These are phyloP conservation scores for Paramuricea clavata DNA, from an alignment of 92 coral and sea anemone species.

Conservation along the genomic window DNA sequence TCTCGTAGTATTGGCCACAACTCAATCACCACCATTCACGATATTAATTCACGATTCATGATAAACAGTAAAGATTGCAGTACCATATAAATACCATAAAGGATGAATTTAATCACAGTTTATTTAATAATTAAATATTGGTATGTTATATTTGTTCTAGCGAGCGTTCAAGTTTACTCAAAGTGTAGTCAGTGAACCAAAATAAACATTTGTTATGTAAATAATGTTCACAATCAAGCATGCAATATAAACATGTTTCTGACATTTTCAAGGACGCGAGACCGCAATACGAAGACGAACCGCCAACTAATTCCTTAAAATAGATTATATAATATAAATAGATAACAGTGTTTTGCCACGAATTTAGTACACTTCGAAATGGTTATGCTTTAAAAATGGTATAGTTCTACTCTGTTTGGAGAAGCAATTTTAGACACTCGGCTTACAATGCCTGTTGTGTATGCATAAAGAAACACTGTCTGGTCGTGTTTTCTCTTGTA, in stretches of 20 bases:
- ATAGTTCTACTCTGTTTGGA: no score
- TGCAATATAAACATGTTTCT: neutral
- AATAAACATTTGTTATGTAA: neutral
- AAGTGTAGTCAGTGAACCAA: neutral
- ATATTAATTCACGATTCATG: no score
- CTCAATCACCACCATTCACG: no score
- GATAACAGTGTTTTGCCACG: neutral
- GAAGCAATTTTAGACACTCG: neutral
- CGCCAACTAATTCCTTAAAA: neutral
- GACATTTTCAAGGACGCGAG: neutral
- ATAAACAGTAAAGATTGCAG: no score
- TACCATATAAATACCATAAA: no score
- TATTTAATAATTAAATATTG: neutral
- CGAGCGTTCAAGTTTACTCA: neutral
- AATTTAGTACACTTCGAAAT: no score
- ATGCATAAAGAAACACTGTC: neutral
- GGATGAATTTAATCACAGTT: neutral
- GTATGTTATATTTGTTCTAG: neutral
- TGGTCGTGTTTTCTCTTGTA: neutral
- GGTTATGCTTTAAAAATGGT: no score
- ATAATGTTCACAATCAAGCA: neutral
- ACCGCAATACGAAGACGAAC: neutral
- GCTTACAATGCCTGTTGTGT: neutral
- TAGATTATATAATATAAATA: neutral
- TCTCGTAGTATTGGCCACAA: no score